These are phyloP conservation scores for Paradoxurus hermaphroditus DNA, from an alignment of 2,113 vertebrate species.

Conservation along the genomic window DNA sequence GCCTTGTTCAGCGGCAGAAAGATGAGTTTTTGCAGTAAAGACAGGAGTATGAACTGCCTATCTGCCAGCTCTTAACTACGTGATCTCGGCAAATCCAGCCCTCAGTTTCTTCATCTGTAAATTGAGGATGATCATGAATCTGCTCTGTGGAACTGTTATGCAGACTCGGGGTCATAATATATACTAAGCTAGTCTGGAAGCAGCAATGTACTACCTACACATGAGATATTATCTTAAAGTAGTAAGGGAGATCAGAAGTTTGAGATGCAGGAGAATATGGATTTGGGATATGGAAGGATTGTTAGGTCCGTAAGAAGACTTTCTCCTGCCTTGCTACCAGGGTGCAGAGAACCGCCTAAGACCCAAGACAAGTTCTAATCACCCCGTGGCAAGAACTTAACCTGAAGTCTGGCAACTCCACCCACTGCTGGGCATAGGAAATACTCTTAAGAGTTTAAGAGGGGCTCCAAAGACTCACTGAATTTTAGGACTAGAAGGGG, in stretches of 20 bases:
- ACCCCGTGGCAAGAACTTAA: background rate
- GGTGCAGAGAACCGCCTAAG: background rate
- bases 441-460: background rate
- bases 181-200: background rate
- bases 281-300: background rate
- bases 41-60: background rate
- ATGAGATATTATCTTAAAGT: background rate
- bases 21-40: background rate
- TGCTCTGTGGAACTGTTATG: background rate
- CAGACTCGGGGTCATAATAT: background rate
- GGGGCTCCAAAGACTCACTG: background rate
- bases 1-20: background rate
- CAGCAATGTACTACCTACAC: background rate
- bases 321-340: background rate
- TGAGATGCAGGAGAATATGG: background rate
- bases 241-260: background rate
- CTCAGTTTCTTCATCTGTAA: background rate
- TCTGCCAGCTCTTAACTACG: background rate
- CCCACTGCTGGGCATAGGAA: background rate
- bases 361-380: background rate
- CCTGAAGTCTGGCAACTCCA: background rate
- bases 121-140: background rate
- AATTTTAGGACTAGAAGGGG: background rate
- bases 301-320: background rate
- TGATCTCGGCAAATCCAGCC: background rate